Evolutionary conservation across 2,797 vertebrate genomes (phyloP).

Genomic region (Paramormyrops hopkinsi): DNA sequence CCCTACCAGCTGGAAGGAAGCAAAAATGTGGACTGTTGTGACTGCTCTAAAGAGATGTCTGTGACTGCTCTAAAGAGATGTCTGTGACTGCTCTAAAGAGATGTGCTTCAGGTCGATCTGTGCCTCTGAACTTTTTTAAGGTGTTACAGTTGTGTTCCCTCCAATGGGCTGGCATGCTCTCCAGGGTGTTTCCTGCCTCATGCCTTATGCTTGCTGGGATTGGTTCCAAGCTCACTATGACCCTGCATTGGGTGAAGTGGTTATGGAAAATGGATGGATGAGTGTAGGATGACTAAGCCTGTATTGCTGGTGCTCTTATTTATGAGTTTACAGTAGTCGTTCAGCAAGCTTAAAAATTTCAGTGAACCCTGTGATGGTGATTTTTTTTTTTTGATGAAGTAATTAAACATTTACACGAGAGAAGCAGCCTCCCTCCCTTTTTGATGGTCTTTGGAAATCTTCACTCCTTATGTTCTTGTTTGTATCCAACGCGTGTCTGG

Average conservation of each 20-base stretch:
- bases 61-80: background rate
- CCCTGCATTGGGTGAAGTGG: background rate
- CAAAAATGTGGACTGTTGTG: background rate
- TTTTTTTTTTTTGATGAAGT: background rate
- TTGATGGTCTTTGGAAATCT: background rate
- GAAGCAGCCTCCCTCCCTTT: background rate
- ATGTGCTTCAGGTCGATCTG: background rate
- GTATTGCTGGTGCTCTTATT: background rate
- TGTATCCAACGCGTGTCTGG: background rate
- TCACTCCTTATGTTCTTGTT: background rate
- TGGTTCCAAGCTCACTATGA: background rate
- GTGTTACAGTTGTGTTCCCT: background rate
- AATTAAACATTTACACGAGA: background rate
- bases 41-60: background rate
- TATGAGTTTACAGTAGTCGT: background rate
- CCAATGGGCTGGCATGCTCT: background rate
- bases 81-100: background rate
- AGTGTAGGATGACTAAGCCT: background rate
- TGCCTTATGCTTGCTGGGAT: background rate
- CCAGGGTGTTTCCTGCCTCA: background rate
- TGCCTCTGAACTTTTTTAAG: background rate
- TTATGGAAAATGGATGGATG: conserved; percentile 2
- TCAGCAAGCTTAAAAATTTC: background rate
- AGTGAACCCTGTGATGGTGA: background rate
- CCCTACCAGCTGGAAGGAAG: background rate